Evolutionary conservation across 1,140 invertebrate species (phyloP).

Genomic region (Macrostomum lignano): DNA sequence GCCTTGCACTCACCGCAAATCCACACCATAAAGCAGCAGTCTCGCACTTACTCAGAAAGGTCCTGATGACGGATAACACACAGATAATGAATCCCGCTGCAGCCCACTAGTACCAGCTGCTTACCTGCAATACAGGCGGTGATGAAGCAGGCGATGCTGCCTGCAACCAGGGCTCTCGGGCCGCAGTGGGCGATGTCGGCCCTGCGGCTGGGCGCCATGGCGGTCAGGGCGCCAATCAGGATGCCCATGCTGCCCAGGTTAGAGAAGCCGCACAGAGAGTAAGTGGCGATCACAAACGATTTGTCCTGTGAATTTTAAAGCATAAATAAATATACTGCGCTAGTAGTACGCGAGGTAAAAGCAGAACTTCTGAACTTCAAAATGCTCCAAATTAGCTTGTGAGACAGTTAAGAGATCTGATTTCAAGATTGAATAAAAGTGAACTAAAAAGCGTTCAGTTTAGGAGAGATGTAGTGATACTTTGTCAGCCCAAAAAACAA

Average conservation of each 20-base stretch:
- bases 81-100: too few relatives aligned
- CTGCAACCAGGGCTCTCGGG: conserved; percentile 47
- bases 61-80: too few relatives aligned
- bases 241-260: conserved; percentile 69
- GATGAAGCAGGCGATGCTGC: conserved; percentile 55
- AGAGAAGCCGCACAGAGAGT: conserved; percentile 72
- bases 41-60: too few relatives aligned
- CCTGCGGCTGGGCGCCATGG: conserved; percentile 46
- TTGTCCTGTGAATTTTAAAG: conserved; percentile 30
- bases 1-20: too few relatives aligned
- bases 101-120: too few relatives aligned
- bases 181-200: conserved; percentile 30
- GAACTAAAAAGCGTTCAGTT: too few relatives aligned
- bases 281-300: conserved; percentile 55
- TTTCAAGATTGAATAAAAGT: background rate
- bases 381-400: background rate
- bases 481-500: too few relatives aligned
- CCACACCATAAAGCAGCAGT: too few relatives aligned
- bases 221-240: conserved; percentile 46
- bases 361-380: background rate
- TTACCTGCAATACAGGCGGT: conserved; percentile 65
- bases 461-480: too few relatives aligned
- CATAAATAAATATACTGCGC: conserved; percentile 4
- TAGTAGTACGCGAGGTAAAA: too few relatives aligned
- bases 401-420: background rate